phyloP scores from a whole-genome alignment of 1,140 invertebrate genomes.

The Nasonia vitripennis region DNA sequence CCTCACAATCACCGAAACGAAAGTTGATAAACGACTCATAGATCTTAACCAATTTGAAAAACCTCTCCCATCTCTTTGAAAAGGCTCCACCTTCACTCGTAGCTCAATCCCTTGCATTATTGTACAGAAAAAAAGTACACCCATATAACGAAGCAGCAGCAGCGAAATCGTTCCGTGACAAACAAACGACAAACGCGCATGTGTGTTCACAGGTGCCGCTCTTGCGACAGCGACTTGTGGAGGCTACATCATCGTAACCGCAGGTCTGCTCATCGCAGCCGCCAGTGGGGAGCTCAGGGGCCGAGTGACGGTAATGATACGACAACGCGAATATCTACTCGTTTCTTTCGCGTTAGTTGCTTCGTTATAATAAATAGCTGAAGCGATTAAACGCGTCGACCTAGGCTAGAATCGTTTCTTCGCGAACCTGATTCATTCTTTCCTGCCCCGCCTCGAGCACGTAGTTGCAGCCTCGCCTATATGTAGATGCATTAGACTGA shows the following conservation, averaged over 20 bases:
- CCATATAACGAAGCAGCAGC: neutral
- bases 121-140: neutral
- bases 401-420: neutral
- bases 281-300: slow-evolving; percentile 80
- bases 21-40: neutral
- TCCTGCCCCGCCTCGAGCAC: slow-evolving; percentile 36
- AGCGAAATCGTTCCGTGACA: slow-evolving; percentile 24
- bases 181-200: neutral
- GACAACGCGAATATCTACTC: neutral
- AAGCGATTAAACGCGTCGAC: neutral
- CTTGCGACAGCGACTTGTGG: slow-evolving; percentile 75
- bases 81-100: neutral
- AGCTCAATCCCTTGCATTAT: neutral
- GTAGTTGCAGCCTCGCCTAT: neutral
- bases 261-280: slow-evolving; percentile 80
- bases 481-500: neutral
- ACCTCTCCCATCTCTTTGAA: neutral
- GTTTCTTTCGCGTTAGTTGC: neutral
- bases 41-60: neutral
- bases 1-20: neutral
- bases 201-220: slow-evolving; percentile 68
- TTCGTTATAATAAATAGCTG: neutral
- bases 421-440: slow-evolving; percentile 40
- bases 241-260: slow-evolving; percentile 83
- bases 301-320: slow-evolving; percentile 76